These are phyloP conservation scores for Aporrectodea caliginosa DNA, from an alignment of 1,140 invertebrate genomes.

Conservation along the genomic window DNA sequence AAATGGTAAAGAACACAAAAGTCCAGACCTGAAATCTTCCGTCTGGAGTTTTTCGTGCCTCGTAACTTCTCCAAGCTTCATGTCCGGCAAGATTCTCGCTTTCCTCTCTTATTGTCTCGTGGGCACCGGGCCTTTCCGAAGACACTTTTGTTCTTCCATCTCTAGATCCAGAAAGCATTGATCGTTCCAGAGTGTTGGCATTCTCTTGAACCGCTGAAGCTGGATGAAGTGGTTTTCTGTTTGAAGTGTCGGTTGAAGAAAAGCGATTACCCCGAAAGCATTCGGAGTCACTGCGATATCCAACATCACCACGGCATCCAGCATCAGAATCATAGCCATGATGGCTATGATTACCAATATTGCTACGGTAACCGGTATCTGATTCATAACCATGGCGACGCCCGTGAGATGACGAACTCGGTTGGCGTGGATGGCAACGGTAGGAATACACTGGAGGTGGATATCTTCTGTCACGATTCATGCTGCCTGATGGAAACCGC, in stretches of 20 bases:
- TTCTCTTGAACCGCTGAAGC: not conserved
- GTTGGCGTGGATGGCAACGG: slow-evolving; percentile 20
- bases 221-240: not conserved
- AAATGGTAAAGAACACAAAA: not conserved
- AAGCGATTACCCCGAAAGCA: not conserved
- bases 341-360: slow-evolving; percentile 28
- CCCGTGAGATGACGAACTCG: not conserved
- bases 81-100: not conserved
- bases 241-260: not conserved
- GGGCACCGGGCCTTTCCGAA: not conserved
- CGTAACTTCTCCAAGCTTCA: not conserved
- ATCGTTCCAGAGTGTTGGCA: not conserved
- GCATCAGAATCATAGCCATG: slow-evolving; percentile 29
- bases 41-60: not conserved
- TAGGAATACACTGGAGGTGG: not conserved
- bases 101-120: not conserved
- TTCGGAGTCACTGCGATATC: slow-evolving; percentile 7
- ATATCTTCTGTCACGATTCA: not conserved
- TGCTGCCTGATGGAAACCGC: not conserved
- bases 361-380: slow-evolving; percentile 52
- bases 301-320: slow-evolving; percentile 18
- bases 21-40: not conserved
- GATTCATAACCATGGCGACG: slow-evolving; percentile 49
- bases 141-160: not conserved
- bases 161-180: not conserved